A percentile compares a stretch with the other conserved stretches of the same genome.
These are phyloP conservation scores for Eumerus sabulonum DNA, from an alignment of 2,888 invertebrate genomes.

Conservation along the genomic window DNA sequence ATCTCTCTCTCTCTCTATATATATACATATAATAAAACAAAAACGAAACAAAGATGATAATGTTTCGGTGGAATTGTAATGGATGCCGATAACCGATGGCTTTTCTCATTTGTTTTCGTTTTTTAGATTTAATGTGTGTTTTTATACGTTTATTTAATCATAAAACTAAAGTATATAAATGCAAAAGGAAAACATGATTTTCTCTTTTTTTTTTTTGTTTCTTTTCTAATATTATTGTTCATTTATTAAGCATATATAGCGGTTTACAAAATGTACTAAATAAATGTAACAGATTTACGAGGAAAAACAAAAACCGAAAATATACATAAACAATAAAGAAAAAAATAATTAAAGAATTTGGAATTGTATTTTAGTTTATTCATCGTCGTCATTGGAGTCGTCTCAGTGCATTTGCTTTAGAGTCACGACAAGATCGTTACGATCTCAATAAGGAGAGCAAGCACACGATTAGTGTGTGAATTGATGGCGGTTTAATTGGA, in stretches of 20 bases:
- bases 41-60: slow-evolving; percentile 5
- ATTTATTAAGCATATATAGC: slow-evolving; percentile 49
- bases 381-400: neutral
- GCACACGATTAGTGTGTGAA: too few relatives aligned
- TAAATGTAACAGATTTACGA: slow-evolving; percentile 58
- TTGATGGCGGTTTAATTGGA: too few relatives aligned
- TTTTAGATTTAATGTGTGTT: slow-evolving; percentile 54
- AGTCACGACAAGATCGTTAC: neutral
- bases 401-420: slow-evolving; percentile 3
- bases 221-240: too few relatives aligned
- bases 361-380: neutral
- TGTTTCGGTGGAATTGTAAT: slow-evolving; percentile 10
- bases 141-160: slow-evolving; percentile 62
- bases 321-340: slow-evolving; percentile 34
- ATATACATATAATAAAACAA: too few relatives aligned
- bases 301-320: neutral
- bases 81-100: slow-evolving; percentile 21
- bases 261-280: slow-evolving; percentile 61
- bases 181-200: slow-evolving; percentile 1
- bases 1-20: neutral
- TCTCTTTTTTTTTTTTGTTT: slow-evolving; percentile 19
- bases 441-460: neutral
- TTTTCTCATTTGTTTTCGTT: slow-evolving; percentile 24
- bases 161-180: slow-evolving; percentile 12
- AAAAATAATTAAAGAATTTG: slow-evolving; percentile 17